Percentiles rank a stretch among this genome's conserved stretches.
Conservation (phyloP, 2,888 invertebrate species). For the Drosophila seclusa region DNA sequence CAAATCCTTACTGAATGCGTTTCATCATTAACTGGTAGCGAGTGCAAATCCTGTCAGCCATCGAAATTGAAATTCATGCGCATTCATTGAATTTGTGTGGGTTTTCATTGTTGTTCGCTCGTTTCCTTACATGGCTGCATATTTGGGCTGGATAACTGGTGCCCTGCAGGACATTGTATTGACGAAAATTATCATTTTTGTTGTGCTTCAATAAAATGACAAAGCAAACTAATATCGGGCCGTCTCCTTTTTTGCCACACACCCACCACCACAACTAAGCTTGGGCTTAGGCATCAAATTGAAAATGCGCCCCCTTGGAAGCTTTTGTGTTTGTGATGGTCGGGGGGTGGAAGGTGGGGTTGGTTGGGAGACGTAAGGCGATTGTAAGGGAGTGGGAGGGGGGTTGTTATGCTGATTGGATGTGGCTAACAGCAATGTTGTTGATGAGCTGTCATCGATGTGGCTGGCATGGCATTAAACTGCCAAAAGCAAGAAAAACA, state of each 20-base stretch:
- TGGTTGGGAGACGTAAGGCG: background rate
- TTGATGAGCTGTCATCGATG: slow-evolving; percentile 38
- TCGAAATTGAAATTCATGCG: slow-evolving; percentile 75
- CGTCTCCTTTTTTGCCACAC: background rate
- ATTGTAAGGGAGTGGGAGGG: background rate
- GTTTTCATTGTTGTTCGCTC: slow-evolving; percentile 24
- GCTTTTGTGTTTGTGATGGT: slow-evolving; percentile 24
- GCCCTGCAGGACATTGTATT: slow-evolving; percentile 58
- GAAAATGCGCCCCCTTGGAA: slow-evolving; percentile 47
- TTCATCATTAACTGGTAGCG: slow-evolving; percentile 68
- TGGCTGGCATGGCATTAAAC: slow-evolving; percentile 11
- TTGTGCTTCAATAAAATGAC: slow-evolving; percentile 78
- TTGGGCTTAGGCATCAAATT: slow-evolving; percentile 66
- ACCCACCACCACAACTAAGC: slow-evolving; percentile 44
- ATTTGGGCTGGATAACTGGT: slow-evolving; percentile 18
- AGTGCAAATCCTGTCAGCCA: slow-evolving; percentile 59
- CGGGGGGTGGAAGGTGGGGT: background rate
- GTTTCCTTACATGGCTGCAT: slow-evolving; percentile 40
- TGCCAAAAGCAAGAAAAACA: slow-evolving; percentile 3
- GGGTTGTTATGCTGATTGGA: slow-evolving; percentile 57
- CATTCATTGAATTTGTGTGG: slow-evolving; percentile 58
- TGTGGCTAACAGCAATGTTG: slow-evolving; percentile 33
- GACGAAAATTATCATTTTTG: slow-evolving; percentile 76
- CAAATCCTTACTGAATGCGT: slow-evolving; percentile 52
- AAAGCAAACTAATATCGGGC: slow-evolving; percentile 71